These are phyloP conservation scores for Hippocampus kuda DNA, from an alignment of 2,797 vertebrate species.

Conservation along the genomic window DNA sequence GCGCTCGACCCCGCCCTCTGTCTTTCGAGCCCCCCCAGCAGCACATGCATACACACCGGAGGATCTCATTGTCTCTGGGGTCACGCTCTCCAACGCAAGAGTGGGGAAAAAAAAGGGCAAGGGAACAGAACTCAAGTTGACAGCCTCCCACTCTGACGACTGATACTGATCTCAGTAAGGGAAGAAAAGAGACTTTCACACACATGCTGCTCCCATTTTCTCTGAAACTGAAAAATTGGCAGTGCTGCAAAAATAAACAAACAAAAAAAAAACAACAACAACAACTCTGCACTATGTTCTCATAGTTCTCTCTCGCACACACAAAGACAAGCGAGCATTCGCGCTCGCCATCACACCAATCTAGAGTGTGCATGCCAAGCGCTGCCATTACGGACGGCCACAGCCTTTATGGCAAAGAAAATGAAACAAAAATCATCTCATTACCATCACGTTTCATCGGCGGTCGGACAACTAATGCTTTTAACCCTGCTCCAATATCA, in stretches of 20 bases:
- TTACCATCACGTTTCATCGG: too few species aligned
- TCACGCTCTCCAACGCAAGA: constrained; percentile 40
- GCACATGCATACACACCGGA: constrained; percentile 43
- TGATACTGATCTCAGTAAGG: constrained; percentile 4
- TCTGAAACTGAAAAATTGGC: neutral
- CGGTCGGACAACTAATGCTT: too few species aligned
- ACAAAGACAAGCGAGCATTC: too few species aligned
- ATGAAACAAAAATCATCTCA: too few species aligned
- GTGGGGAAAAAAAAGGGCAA: constrained; percentile 46
- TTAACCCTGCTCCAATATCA: too few species aligned
- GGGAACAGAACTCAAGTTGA: constrained; percentile 21
- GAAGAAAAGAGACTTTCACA: neutral
- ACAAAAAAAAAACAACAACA: neutral
- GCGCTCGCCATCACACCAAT: too few species aligned
- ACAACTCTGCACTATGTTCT: neutral
- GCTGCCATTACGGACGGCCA: too few species aligned
- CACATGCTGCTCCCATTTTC: neutral
- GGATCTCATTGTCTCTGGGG: constrained; percentile 53
- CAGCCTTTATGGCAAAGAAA: too few species aligned
- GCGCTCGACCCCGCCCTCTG: constrained; percentile 49
- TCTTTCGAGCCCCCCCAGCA: constrained; percentile 28
- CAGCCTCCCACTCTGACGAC: constrained; percentile 1
- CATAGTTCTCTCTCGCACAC: too few species aligned
- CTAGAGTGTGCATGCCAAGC: too few species aligned
- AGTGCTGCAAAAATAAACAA: neutral